Evolutionary conservation across 2,888 invertebrate genomes (phyloP).

Genomic region (Aelia acuminata): DNA sequence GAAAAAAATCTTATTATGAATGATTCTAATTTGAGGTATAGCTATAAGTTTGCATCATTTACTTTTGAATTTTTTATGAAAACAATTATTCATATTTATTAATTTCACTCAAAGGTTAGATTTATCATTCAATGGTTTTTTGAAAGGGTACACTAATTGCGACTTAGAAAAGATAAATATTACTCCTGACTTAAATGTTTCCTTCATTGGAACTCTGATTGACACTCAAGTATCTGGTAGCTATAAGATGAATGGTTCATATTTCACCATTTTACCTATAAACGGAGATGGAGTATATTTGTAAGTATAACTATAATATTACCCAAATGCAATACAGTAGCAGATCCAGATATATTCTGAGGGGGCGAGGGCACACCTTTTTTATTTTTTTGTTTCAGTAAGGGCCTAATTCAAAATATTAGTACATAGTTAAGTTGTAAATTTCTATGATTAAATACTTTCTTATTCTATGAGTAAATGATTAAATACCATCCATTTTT

Average conservation of each 20-base stretch:
- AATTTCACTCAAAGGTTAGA: conserved; percentile 32
- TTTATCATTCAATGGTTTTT: conserved; percentile 38
- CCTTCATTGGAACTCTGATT: background rate
- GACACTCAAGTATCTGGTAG: conserved; percentile 1
- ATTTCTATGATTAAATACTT: too few species aligned
- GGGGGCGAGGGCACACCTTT: too few species aligned
- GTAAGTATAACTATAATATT: conserved; percentile 29
- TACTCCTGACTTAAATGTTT: conserved; percentile 53
- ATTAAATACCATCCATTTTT: too few species aligned
- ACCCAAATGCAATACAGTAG: too few species aligned
- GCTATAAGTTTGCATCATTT: background rate
- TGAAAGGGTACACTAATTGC: conserved; percentile 44
- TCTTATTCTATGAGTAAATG: too few species aligned
- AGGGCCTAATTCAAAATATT: too few species aligned
- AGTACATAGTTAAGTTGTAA: too few species aligned
- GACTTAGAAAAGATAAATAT: background rate
- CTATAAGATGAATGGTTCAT: conserved; percentile 51
- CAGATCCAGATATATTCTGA: too few species aligned
- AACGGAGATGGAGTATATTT: conserved; percentile 44
- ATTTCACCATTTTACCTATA: conserved; percentile 43
- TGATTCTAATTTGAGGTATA: conserved; percentile 3
- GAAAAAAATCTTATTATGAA: background rate
- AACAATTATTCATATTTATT: background rate
- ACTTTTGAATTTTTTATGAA: background rate
- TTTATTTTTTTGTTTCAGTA: too few species aligned